These are phyloP conservation scores for Erpornis zantholeuca DNA, from an alignment of 2,113 vertebrate species.

Conservation along the genomic window DNA sequence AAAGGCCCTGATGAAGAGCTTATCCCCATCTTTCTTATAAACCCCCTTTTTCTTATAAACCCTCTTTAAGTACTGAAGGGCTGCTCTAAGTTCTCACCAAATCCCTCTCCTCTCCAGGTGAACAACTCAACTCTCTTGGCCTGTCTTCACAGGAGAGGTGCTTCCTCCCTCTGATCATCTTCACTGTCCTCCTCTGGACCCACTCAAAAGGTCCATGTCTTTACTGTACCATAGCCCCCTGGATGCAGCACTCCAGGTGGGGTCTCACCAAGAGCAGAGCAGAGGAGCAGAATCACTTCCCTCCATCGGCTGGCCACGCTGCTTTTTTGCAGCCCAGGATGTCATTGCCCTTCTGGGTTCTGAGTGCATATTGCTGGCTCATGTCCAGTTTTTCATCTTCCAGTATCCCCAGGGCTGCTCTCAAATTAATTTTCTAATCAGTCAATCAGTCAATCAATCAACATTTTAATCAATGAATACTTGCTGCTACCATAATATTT, in stretches of 20 bases:
- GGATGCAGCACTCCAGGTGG: not conserved
- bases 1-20: not conserved
- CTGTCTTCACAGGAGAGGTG: not conserved
- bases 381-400: not conserved
- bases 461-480: not conserved
- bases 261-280: not conserved
- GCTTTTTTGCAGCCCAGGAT: not conserved
- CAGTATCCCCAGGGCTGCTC: not conserved
- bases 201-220: not conserved
- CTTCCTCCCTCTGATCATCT: not conserved
- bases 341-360: accelerated
- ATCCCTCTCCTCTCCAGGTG: not conserved
- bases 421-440: not conserved
- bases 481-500: not conserved
- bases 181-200: not conserved
- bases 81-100: not conserved
- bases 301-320: accelerated
- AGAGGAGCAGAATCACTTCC: not conserved
- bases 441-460: not conserved
- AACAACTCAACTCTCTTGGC: not conserved
- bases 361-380: accelerated
- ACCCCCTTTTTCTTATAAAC: not conserved
- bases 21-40: not conserved
- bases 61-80: not conserved
- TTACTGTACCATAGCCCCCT: not conserved